A percentile compares a stretch with the other conserved stretches of the same genome.
Evolutionary conservation across 1,140 invertebrate species (phyloP).

Genomic region (Cataglyphis hispanica): DNA sequence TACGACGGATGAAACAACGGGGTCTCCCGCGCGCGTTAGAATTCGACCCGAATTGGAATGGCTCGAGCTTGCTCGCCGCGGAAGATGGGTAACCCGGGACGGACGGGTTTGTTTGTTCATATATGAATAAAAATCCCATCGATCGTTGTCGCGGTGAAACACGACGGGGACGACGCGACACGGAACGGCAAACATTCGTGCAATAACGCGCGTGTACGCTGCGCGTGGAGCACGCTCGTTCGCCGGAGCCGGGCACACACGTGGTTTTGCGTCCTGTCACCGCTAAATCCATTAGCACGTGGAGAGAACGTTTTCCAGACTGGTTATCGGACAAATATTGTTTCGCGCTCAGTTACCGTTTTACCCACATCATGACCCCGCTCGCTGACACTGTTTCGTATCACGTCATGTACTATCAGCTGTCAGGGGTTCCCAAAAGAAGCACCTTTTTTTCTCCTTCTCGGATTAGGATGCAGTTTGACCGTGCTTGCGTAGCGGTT

Average conservation of each 20-base stretch:
- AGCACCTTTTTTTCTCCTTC: not conserved
- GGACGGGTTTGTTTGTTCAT: not conserved
- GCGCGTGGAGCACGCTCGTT: not conserved
- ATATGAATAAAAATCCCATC: slow-evolving; percentile 44
- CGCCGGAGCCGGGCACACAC: not conserved
- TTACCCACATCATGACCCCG: slow-evolving; percentile 61
- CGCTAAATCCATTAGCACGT: slow-evolving; percentile 68
- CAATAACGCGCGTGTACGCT: not conserved
- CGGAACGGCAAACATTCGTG: not conserved
- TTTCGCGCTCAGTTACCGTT: slow-evolving; percentile 73
- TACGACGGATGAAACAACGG: slow-evolving; percentile 9
- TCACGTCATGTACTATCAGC: not conserved
- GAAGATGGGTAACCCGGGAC: not conserved
- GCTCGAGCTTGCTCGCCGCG: not conserved
- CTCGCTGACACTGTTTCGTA: slow-evolving; percentile 49
- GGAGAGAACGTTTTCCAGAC: slow-evolving; percentile 63
- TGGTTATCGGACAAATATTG: slow-evolving; percentile 74
- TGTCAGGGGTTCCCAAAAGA: slow-evolving; percentile 42
- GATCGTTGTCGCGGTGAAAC: slow-evolving; percentile 38
- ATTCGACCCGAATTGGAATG: slow-evolving; percentile 30
- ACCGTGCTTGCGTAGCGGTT: not conserved
- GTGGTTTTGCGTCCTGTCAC: not conserved
- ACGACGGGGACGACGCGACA: not conserved
- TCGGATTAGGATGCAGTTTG: not conserved
- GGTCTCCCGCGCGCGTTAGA: not conserved